Percentiles rank a stretch among this genome's conserved stretches.
phyloP scores from a whole-genome alignment of 2,888 invertebrate genomes.

The Phrixothrix hirtus region DNA sequence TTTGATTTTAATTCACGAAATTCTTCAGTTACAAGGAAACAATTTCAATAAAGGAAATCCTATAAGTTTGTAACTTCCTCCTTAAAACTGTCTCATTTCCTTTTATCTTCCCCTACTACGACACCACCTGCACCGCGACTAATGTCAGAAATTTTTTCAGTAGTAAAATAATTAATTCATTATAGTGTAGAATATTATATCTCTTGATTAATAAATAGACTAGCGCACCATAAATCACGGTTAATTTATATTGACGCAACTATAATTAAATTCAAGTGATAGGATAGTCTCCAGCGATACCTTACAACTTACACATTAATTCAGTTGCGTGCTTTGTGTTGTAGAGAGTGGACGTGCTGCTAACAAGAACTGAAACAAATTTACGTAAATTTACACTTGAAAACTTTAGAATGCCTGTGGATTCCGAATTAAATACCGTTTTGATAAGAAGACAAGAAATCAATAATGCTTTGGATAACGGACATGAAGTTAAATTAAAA shows the following conservation, averaged over 20 bases:
- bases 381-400: too few relatives aligned
- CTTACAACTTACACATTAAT: slow-evolving; percentile 2
- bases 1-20: too few relatives aligned
- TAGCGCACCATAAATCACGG: neutral
- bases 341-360: slow-evolving; percentile 3
- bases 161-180: slow-evolving; percentile 4
- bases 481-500: slow-evolving; percentile 75
- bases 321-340: slow-evolving; percentile 20
- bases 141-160: slow-evolving; percentile 10
- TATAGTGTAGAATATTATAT: neutral
- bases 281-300: slow-evolving; percentile 9
- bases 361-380: too few relatives aligned
- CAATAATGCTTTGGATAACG: slow-evolving; percentile 86
- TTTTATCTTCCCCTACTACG: slow-evolving; percentile 17
- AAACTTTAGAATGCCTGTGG: slow-evolving; percentile 77
- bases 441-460: slow-evolving; percentile 84
- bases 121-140: slow-evolving; percentile 14
- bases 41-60: too few relatives aligned
- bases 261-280: slow-evolving; percentile 11
- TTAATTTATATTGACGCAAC: neutral
- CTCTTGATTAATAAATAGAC: slow-evolving; percentile 1
- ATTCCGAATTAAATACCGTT: slow-evolving; percentile 82
- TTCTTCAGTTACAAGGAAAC: too few relatives aligned
- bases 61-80: slow-evolving; percentile 2
- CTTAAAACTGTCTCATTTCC: slow-evolving; percentile 13